Evolutionary conservation across 1,140 invertebrate genomes (phyloP).

Genomic region (Conus ventricosus): DNA sequence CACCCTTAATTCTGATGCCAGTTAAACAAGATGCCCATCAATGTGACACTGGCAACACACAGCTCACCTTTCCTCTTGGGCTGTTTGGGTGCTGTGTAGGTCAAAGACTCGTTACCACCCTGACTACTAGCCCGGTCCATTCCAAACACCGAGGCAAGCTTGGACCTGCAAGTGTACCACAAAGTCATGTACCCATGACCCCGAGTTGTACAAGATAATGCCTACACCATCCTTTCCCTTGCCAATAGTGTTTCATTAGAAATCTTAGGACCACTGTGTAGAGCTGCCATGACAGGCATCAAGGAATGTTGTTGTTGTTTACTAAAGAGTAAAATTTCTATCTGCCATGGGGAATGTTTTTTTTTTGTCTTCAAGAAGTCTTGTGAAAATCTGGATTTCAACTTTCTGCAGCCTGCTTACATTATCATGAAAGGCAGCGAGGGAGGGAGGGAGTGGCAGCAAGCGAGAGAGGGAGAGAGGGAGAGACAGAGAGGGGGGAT

Average conservation of each 20-base stretch:
- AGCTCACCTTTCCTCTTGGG: slow-evolving; percentile 69
- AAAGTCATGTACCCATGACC: neutral
- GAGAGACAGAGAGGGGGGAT: no score
- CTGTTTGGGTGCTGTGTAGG: slow-evolving; percentile 75
- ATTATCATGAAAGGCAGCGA: neutral
- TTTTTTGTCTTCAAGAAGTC: no score
- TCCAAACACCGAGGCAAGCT: slow-evolving; percentile 70
- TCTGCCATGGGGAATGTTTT: no score
- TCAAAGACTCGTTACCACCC: slow-evolving; percentile 72
- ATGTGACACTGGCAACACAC: neutral
- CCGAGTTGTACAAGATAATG: neutral
- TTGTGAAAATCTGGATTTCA: neutral
- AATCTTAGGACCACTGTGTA: neutral
- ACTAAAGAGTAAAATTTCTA: no score
- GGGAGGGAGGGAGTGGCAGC: no score
- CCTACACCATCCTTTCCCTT: neutral
- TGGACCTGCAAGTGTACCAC: slow-evolving; percentile 55
- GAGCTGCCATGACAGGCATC: no score
- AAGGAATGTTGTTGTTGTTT: no score
- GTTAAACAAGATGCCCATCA: no score
- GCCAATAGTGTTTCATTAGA: neutral
- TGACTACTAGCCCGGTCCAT: slow-evolving; percentile 63
- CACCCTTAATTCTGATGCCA: no score
- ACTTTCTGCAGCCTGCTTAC: neutral
- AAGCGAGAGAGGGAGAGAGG: no score